Evolutionary conservation across 2,797 vertebrate genomes (phyloP), one percentile per base, ranked within the genome.

Genomic region (Lates japonicus): DNA sequence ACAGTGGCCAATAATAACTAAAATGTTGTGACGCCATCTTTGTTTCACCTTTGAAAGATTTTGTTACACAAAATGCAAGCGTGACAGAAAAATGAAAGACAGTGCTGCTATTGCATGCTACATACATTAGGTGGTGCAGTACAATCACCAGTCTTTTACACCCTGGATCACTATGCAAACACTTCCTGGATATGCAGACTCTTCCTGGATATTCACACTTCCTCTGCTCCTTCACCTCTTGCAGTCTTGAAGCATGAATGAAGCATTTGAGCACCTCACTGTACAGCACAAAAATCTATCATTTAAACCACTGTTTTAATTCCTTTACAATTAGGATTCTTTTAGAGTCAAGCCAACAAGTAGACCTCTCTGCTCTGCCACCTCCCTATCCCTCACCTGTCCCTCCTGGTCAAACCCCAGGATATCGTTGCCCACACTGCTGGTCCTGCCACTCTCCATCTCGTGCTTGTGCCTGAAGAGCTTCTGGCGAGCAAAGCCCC

Each of bases 401-500:
- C 98, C 98, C 83, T 98, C 96, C 3, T 97, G 98, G 93, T 99
- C 98, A 0, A 99, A 99, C 74, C 98, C 98, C 91, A 99, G 95
- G 74, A 99, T 99, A 91, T 99, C 98, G 0, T 99, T 99, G 84
- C 98, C 98, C 79, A 99, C 98, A 0, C 98, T 99, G 96, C 98
- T 99, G 87, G 98, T 99, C 77, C 98, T 96, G 29, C 98, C 98
- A 0, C 98, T 99, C 91, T 99, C 98, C 74, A 99, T 98, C 94
- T 99, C 98, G 0, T 99, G 98, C 81, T 99, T 99, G 93, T 99
- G 98, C 60, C 98, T 97, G 94, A 99, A 99, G 62, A 99, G 98
- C 81, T 99, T 99, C 93, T 99, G 98, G 54, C 98, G 97, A 48
- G 98, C 98, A 48, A 99, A 99, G 87, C 98, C 98, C 49, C 98